phyloP scores from a whole-genome alignment of 2,113 vertebrate genomes.

The Rhinopomastus cyanomelas region DNA sequence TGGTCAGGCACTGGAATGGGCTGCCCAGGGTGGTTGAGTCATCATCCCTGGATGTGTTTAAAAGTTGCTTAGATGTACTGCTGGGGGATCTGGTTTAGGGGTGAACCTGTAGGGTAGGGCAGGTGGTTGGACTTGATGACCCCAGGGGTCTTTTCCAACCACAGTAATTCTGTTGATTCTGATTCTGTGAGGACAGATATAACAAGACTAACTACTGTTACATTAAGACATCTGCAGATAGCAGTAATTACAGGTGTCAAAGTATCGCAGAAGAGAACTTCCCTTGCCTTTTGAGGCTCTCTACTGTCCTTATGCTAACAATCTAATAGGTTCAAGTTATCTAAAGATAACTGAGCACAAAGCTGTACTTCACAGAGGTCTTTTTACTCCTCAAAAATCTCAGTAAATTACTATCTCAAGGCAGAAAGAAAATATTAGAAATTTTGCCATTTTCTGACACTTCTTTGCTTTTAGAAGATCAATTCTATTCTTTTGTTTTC shows the following conservation, averaged over 20 bases:
- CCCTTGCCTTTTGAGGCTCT: neutral
- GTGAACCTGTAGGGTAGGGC: no score
- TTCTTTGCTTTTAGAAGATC: neutral
- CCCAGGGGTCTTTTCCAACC: no score
- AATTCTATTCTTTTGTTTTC: neutral
- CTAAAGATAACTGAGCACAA: neutral
- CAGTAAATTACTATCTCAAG: neutral
- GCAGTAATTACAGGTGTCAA: neutral
- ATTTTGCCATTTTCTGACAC: neutral
- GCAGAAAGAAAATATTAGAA: neutral
- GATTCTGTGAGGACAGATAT: neutral
- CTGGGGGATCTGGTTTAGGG: no score
- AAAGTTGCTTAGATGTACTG: no score
- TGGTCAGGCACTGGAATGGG: no score
- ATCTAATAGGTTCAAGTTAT: neutral
- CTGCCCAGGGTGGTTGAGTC: no score
- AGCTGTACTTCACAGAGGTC: neutral
- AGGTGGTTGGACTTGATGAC: no score
- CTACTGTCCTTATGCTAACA: neutral
- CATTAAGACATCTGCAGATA: neutral
- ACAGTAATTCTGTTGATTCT: no score
- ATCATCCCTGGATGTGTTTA: no score
- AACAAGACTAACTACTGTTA: neutral
- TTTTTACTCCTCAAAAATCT: neutral
- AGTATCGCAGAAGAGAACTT: neutral